Base-by-base conservation (phyloP, 2,888 invertebrate species). In the Syritta pipiens region DNA sequence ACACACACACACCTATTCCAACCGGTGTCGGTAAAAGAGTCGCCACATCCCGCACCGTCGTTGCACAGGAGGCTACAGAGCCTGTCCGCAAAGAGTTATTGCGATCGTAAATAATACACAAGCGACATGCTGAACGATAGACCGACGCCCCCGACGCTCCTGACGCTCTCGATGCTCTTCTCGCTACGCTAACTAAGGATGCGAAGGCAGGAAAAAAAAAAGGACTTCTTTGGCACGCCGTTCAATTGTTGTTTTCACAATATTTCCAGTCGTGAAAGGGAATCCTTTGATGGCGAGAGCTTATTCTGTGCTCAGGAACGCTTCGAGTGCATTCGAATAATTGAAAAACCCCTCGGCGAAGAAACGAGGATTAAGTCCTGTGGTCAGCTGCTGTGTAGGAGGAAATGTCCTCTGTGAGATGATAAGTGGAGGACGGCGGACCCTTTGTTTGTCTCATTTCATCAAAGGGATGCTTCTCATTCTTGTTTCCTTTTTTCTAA, bases 31-130 rank as follows among this genome's bases (percentile, higher is more conserved):
- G 67, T 67, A 30, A 48, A 17, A 30, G 24, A 49, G 59, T 10
- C 24, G n/a, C n/a, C n/a, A n/a, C n/a, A n/a, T n/a, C n/a, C n/a
- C n/a, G n/a, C n/a, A n/a, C n/a, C 17, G 55, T 63, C 63, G 48
- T 32, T 30, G 17, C 24, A 14, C 24, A 40, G 48, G 48, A 49
- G 30, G 24, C 48, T 46, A 46, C 40, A 53, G 55, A 62, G 22
- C 48, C 62, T 49, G 55, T 55, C 72, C 30, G 49, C 46, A 35
- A 68, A 63, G 63, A 77, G 51, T 71, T 71, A 77, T 77, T 65
- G 63, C 57, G 63, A 65, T 71, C 76, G 46, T 77, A 65, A 77
- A 77, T 77, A 77, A 71, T 51, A 59, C n/a, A n/a, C 51, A 9
- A 57, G 55, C 42, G 68, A 55, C 60, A 75, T 67, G 32, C 40